Base-by-base conservation (phyloP, 2,797 vertebrate species). In the Eutrigla gurnardus region DNA sequence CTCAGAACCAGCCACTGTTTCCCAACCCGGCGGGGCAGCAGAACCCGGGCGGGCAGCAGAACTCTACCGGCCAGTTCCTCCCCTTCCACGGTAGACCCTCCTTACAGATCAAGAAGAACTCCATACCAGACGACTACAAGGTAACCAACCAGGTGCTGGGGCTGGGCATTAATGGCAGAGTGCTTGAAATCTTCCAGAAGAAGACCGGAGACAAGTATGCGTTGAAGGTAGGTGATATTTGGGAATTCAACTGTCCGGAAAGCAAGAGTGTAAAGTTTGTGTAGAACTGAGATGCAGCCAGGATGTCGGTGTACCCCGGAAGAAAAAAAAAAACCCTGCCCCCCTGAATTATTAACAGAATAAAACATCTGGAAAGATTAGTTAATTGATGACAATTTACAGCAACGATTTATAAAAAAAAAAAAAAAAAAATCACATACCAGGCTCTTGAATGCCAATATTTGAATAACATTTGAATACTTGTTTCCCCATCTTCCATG, bases 71-170 rank as follows among this genome's bases (percentile, higher is more conserved):
- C 66, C 95, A 95, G 70, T 95, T 93, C 49, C 63, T 93, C 4
- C 92, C 94, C 84, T 95, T 96, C 85, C 90, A 95, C 63, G 89
- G 89, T 68, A 97, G 95, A 92, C 92, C 95, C 60, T 78, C 82
- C 70, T 93, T 97, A 69, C 96, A 95, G 88, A 97, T 97, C 71
- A 97, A 96, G 94, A 98, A 96, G 85, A 97, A 95, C 83, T 96
- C 97, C 87, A 98, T 99, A 82, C 97, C 96, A n/a, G 97, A 98
- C 78, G 97, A 99, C 68, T 99, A 99, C 95, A 97, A 96, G 95
- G 96, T 99, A 86, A 99, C 97, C 84, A 96, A 91, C 83, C 97
- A 97, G 92, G 97, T 99, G 70, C 87, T 99, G 88, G 98, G 98
- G 3, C 93, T 98, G 77, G 97, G 98, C 46, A 98, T 99, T 93